These are phyloP conservation scores for Psittacula derbiana DNA, from an alignment of 2,797 vertebrate genomes.

Conservation along the genomic window DNA sequence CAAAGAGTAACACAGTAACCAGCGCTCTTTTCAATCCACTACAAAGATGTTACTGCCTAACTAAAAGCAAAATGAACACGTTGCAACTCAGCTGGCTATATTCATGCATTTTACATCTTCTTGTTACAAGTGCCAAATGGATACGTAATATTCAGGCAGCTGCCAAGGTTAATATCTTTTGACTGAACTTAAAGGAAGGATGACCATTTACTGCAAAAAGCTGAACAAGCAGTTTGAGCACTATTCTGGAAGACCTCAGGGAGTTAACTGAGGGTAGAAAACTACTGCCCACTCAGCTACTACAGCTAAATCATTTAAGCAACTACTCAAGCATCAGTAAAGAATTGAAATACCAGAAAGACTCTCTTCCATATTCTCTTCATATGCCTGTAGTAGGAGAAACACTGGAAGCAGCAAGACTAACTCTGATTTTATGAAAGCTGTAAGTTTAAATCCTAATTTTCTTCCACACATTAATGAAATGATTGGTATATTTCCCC, in stretches of 20 bases:
- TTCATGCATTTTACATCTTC: slow-evolving; percentile 53
- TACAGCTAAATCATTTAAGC: slow-evolving; percentile 13
- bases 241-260: slow-evolving; percentile 40
- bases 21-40: slow-evolving; percentile 62
- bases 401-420: neutral
- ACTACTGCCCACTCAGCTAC: slow-evolving; percentile 2
- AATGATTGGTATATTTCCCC: neutral
- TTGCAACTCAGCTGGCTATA: slow-evolving; percentile 55
- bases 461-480: neutral
- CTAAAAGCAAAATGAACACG: slow-evolving; percentile 58
- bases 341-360: slow-evolving; percentile 39
- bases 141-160: slow-evolving; percentile 41
- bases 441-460: slow-evolving; percentile 19
- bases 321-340: slow-evolving; percentile 26
- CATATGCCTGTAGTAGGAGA: neutral
- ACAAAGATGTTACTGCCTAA: slow-evolving; percentile 66
- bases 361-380: slow-evolving; percentile 27
- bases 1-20: slow-evolving; percentile 56
- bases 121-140: slow-evolving; percentile 42
- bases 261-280: neutral
- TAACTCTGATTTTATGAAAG: slow-evolving; percentile 12
- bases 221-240: slow-evolving; percentile 61
- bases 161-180: slow-evolving; percentile 44
- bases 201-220: slow-evolving; percentile 32
- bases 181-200: slow-evolving; percentile 41